Evolutionary conservation across 2,888 invertebrate species (phyloP).

Genomic region (Athalia rosae): DNA sequence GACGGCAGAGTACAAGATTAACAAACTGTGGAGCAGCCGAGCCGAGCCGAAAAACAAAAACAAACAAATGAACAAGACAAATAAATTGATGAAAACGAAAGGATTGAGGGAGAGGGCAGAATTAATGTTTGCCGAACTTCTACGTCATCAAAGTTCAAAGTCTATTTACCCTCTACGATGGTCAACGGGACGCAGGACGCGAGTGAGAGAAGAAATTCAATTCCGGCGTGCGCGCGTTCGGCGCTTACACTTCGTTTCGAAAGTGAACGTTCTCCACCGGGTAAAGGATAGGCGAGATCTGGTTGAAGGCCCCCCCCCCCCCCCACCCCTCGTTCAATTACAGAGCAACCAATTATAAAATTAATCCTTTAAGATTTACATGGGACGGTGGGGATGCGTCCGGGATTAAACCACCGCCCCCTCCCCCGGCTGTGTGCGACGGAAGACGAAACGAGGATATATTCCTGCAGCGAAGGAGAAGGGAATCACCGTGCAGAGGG

Average conservation of each 20-base stretch:
- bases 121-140: slow-evolving; percentile 34
- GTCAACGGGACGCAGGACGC: slow-evolving; percentile 23
- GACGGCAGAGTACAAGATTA: slow-evolving; percentile 44
- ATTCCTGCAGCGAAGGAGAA: no score
- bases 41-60: not conserved
- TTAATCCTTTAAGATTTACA: slow-evolving; percentile 67
- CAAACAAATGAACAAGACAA: not conserved
- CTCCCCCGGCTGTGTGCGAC: not conserved
- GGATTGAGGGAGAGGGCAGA: slow-evolving; percentile 1
- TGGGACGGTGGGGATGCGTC: slow-evolving; percentile 44
- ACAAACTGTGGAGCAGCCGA: no score
- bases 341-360: slow-evolving; percentile 67
- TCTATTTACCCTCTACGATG: slow-evolving; percentile 30
- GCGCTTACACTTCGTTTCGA: not conserved
- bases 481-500: no score
- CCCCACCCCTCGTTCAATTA: slow-evolving; percentile 57
- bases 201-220: not conserved
- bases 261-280: no score
- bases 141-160: slow-evolving; percentile 25
- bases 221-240: not conserved
- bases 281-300: not conserved
- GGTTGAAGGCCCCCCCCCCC: not conserved
- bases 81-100: not conserved
- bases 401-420: slow-evolving; percentile 31
- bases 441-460: not conserved